Base-by-base conservation (phyloP, 2,113 vertebrate genomes). In the Triplophysa rosa region DNA sequence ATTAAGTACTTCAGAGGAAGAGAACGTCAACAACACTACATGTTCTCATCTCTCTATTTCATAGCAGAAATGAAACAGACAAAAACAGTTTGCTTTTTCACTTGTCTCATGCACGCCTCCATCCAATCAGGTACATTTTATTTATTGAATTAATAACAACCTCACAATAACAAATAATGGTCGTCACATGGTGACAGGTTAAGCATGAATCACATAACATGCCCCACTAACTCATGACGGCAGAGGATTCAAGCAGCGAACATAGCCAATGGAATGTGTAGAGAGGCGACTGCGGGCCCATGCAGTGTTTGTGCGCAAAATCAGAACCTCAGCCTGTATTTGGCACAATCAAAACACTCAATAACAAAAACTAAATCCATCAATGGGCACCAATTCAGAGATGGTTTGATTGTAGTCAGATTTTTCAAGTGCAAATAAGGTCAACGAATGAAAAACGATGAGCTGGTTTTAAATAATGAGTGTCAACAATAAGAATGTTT, bases 111-210 rank as follows among this genome's bases (percentile, higher is more conserved):
- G 93, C 92, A 89, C 92, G 92, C 92, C 89, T 93, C 71, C 92
- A 90, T 92, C 88, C 26, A 88, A 88, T 87, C 78, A 81, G 89
- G 61, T 68, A 82, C 81, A 82, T 62, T 74, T 85, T 56, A 80
- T 84, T 81, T 90, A 87, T 87, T 91, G 89, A 92, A 93, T 92
- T 71, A 82, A 86, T 65, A 52, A 90, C 89, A 92, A 87, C 93
- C 85, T 88, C 81, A 88, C 89, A 90, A 85, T 89, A 81, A 92
- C 86, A 82, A 88, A 80, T 86, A 66, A 93, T 83, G 91, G 91
- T 94, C 92, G 95, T 97, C 96, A 98, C 96, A 97, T 89, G 92
- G 96, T 95, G 95, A 97, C 95, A 96, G 94, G 93, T 92, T 92
- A 90, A 87, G 91, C 91, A 86, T 90, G 87, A 90, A 89, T 89